phyloP scores from a whole-genome alignment of 2,888 invertebrate species.

The Eupithecia exiguata region DNA sequence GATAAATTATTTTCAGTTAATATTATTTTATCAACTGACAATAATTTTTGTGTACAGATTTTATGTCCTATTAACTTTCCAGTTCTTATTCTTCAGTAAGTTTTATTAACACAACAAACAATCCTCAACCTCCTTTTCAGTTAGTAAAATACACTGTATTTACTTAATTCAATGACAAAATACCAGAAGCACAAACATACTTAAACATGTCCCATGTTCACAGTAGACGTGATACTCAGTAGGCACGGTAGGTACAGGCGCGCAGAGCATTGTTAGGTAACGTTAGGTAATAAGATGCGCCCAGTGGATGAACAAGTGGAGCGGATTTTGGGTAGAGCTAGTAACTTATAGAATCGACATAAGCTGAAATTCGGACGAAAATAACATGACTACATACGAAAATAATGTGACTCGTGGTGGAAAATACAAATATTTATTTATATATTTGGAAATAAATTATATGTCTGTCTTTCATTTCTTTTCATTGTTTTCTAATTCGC shows the following conservation, averaged over 20 bases:
- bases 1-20: too few species aligned
- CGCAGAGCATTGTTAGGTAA: slow-evolving; percentile 70
- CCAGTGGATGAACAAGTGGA: slow-evolving; percentile 72
- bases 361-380: too few species aligned
- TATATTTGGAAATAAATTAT: not conserved
- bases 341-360: slow-evolving; percentile 21
- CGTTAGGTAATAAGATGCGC: slow-evolving; percentile 73
- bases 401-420: too few species aligned
- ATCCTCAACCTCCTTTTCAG: not conserved
- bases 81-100: not conserved
- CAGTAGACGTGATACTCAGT: slow-evolving; percentile 42
- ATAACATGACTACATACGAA: not conserved
- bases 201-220: slow-evolving; percentile 46
- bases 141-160: not conserved
- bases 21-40: too few species aligned
- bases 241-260: slow-evolving; percentile 52
- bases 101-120: not conserved
- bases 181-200: not conserved
- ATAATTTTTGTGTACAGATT: too few species aligned
- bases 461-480: not conserved
- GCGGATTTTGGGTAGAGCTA: slow-evolving; percentile 58
- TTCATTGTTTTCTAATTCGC: not conserved
- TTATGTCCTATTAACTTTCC: too few species aligned
- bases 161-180: not conserved
- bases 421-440: too few species aligned